A percentile compares a stretch with the other conserved stretches of the same genome.
These are phyloP conservation scores for Semotilus atromaculatus DNA, from an alignment of 2,797 vertebrate species.

Conservation along the genomic window DNA sequence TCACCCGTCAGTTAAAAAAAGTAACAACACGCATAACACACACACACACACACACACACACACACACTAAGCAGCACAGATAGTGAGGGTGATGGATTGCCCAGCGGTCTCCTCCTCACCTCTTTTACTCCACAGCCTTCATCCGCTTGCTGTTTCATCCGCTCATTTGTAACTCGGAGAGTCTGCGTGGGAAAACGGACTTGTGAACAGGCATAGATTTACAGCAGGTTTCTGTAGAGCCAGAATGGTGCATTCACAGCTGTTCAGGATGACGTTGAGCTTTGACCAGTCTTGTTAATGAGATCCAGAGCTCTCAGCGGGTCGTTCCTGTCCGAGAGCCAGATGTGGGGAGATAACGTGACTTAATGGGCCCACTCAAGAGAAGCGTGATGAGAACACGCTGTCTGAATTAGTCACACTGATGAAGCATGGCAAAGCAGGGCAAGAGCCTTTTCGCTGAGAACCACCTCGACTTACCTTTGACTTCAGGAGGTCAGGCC, in stretches of 20 bases:
- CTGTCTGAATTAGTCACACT: slow-evolving; percentile 42
- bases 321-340: slow-evolving; percentile 32
- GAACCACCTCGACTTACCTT: slow-evolving; percentile 54
- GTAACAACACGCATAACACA: not conserved
- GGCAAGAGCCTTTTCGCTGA: not conserved
- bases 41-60: not conserved
- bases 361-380: slow-evolving; percentile 19
- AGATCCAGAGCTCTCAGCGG: slow-evolving; percentile 21
- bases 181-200: slow-evolving; percentile 11
- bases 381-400: slow-evolving; percentile 35
- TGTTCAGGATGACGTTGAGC: slow-evolving; percentile 36
- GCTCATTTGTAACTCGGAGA: not conserved
- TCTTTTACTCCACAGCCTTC: not conserved
- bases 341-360: slow-evolving; percentile 49
- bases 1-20: not conserved
- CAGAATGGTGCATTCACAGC: slow-evolving; percentile 28
- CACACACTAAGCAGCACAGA: not conserved
- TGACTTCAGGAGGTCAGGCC: slow-evolving; percentile 47
- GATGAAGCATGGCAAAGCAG: slow-evolving; percentile 13
- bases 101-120: slow-evolving; percentile 7
- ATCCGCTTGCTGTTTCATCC: not conserved
- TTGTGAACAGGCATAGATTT: slow-evolving; percentile 25
- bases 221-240: slow-evolving; percentile 5
- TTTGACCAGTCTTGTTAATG: slow-evolving; percentile 17
- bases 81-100: slow-evolving; percentile 16